Evolutionary conservation across 2,113 vertebrate genomes (phyloP).

Genomic region (Chascanopsetta lugubris): DNA sequence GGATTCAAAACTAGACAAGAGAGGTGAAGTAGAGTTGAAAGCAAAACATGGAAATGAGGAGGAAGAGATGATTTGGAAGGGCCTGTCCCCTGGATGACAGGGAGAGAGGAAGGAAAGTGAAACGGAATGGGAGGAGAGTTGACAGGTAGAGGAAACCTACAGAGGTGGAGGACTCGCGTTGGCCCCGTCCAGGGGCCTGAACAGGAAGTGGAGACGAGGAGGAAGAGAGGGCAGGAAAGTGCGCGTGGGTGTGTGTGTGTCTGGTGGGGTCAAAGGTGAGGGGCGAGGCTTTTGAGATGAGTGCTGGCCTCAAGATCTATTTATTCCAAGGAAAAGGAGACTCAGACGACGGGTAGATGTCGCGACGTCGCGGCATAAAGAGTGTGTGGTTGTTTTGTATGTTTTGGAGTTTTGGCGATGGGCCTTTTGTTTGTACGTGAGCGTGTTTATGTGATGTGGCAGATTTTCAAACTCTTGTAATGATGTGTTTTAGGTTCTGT

Average conservation of each 20-base stretch:
- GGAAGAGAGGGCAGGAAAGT: not conserved
- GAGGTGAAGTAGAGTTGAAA: constrained; percentile 6
- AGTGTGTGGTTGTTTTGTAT: not conserved
- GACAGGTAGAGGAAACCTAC: constrained; percentile 31
- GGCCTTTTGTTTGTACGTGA: too few species aligned
- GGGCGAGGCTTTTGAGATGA: not conserved
- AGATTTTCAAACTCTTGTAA: too few species aligned
- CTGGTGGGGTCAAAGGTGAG: constrained; percentile 17
- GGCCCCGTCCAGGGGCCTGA: not conserved
- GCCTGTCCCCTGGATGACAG: constrained; percentile 4
- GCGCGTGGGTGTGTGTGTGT: not conserved
- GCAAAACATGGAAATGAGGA: constrained; percentile 5
- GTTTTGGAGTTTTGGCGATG: not conserved
- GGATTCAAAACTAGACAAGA: constrained; percentile 8
- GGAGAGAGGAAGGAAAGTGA: constrained; percentile 33
- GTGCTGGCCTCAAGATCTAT: not conserved
- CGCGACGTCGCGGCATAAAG: not conserved
- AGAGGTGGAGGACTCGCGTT: constrained; percentile 43
- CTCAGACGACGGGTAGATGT: not conserved
- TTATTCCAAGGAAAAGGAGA: constrained; percentile 5
- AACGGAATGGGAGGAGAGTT: constrained; percentile 27
- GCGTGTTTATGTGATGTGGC: too few species aligned
- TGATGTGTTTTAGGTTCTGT: too few species aligned
- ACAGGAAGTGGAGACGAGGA: constrained; percentile 25
- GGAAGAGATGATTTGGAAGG: constrained; percentile 23